A percentile compares a stretch with the other conserved stretches of the same genome.
Conservation (phyloP, 2,113 vertebrate genomes). For the Bubo scandiacus region DNA sequence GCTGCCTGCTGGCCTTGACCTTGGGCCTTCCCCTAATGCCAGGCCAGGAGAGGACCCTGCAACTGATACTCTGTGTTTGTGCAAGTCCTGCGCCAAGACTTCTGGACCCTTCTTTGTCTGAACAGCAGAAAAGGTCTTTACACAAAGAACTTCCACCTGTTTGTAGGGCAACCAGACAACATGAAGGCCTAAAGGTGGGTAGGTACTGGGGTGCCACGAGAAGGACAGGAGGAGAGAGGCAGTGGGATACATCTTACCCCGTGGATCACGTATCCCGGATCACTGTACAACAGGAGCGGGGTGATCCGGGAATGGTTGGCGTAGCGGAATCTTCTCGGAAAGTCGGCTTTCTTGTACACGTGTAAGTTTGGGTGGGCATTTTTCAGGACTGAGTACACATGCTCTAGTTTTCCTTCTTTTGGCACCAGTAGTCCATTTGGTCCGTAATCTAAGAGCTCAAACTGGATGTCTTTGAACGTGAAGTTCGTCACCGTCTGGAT, state of each 20-base stretch:
- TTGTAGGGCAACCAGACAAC: not conserved
- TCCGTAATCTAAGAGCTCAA: constrained; percentile 87
- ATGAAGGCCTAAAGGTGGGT: not conserved
- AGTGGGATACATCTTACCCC: constrained; percentile 73
- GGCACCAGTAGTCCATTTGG: constrained; percentile 83
- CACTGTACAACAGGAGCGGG: constrained; percentile 81
- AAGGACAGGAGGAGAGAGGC: not conserved
- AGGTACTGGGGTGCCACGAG: not conserved
- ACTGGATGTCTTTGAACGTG: constrained; percentile 80
- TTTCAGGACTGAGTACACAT: constrained; percentile 80
- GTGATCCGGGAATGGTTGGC: constrained; percentile 79
- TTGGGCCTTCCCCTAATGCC: not conserved
- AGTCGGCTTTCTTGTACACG: constrained; percentile 83
- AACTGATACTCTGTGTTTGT: not conserved
- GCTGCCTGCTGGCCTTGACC: not conserved
- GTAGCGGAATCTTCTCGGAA: constrained; percentile 79
- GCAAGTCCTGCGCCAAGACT: not conserved
- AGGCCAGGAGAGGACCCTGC: not conserved
- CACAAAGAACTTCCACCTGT: not conserved
- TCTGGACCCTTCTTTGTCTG: not conserved
- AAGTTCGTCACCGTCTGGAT: constrained; percentile 73
- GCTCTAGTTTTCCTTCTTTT: constrained; percentile 82
- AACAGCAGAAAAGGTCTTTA: not conserved
- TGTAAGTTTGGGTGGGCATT: constrained; percentile 80
- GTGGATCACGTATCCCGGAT: constrained; percentile 87